These are phyloP conservation scores for Brachyalestes nurse DNA, from an alignment of 2,797 vertebrate species.

Conservation along the genomic window DNA sequence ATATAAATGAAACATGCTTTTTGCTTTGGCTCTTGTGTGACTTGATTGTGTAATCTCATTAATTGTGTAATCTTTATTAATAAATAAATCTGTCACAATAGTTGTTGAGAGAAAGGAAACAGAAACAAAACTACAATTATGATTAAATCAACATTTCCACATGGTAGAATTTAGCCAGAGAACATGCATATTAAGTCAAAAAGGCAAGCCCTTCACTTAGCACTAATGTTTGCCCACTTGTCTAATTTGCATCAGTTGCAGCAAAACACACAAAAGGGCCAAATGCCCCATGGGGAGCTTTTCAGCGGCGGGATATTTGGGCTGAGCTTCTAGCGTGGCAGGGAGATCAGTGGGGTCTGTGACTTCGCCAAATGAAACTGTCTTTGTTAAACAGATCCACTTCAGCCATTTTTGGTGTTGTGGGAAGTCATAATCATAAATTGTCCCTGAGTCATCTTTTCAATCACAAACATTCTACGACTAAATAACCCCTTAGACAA, in stretches of 20 bases:
- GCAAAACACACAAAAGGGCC: conserved; percentile 62
- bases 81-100: background rate
- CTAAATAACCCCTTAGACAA: background rate
- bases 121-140: conserved; percentile 48
- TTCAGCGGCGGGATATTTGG: conserved; percentile 46
- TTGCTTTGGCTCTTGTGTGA: background rate
- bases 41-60: background rate
- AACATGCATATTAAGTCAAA: conserved; percentile 33
- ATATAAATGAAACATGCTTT: too few species aligned
- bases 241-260: conserved; percentile 64
- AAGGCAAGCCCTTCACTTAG: conserved; percentile 27
- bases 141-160: conserved; percentile 47
- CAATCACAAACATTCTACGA: background rate
- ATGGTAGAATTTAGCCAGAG: conserved; percentile 54
- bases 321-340: conserved; percentile 55
- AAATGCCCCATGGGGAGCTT: conserved; percentile 49
- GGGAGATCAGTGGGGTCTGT: conserved; percentile 45
- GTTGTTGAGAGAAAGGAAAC: background rate
- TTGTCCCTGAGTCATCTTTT: background rate
- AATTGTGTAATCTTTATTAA: too few species aligned
- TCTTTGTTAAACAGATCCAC: conserved; percentile 39
- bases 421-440: background rate
- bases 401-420: background rate
- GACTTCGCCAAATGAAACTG: conserved; percentile 47
- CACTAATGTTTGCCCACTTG: conserved; percentile 57